Evolutionary conservation across 2,113 vertebrate species (phyloP), one percentile per base, ranked within the genome.

Genomic region (Upupa epops): DNA sequence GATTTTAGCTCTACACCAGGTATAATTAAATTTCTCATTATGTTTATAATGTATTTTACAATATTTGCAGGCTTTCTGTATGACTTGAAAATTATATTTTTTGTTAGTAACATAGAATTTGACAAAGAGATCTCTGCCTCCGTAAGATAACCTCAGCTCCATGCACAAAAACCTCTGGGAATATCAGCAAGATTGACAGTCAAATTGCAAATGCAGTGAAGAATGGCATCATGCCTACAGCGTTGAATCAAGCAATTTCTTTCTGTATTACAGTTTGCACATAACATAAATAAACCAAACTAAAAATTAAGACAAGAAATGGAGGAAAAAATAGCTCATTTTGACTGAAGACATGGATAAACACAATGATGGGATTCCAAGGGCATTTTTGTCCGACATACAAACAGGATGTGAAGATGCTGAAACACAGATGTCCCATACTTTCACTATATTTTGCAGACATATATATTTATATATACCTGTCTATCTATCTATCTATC

Each of bases 141-240:
- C 72, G 29, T 56, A 20, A 83, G 64, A 58, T 37, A 74, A 8
- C 22, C 37, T 59, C 22, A 72, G 29, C 8, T 81, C 15, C 16
- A 36, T 22, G 19, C n/a, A 42, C 6, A 84, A 83, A 84, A 78
- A 36, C 28, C 31, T 72, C 77, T 70, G 20, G 4, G 3, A 79
- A 22, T 13, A 52, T 29, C 55, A 73, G 16, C 72, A 81, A 65
- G 22, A 63, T 46, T 22, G 3, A 59, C n/a, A 73, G 37, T 9
- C 61, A 82, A 86, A 88, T 86, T 51, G 88, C 58, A 84, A 69
- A 76, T 79, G 59, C 55, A 52, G 13, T 69, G 34, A 89, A 84
- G 65, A 82, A 73, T 86, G 36, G 12, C 61, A 81, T 31, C 29
- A 81, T 54, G 49, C 31, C 29, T 56, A 66, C 7, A 36, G 77